Evolutionary conservation across 2,113 vertebrate species (phyloP), one percentile per base, ranked within the genome.

Genomic region (Meriones unguiculatus): DNA sequence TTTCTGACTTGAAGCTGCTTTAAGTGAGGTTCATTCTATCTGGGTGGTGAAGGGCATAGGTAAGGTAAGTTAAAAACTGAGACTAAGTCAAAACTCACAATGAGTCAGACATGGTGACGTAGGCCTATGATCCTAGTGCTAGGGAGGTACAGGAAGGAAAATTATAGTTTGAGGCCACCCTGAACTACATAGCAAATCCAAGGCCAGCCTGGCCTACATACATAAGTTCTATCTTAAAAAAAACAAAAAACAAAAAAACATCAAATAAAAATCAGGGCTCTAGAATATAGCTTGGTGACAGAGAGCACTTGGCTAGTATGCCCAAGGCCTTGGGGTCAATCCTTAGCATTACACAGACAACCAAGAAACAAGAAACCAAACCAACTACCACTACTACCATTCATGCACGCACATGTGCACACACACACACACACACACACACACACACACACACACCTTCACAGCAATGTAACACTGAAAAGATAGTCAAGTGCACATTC

Each of bases 1-100:
- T 91, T 90, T 96, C 50, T 67, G 87, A 95, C 77, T 24, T 67
- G 94, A 46, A 96, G n/a, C 1, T 92, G 59, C 87, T 91, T 65
- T 77, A 88, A 80, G 30, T 77, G 52, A 77, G 15, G 70, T 82
- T 32, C 28, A 54, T 65, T 92, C 73, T 78, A 25, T 77, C 18
- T 92, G 64, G 50, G 73, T 91, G 78, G n/a, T 14, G 5, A 80
- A 82, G 25, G 46, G 80, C 32, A 95, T 32, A 88, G 73, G 50
- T 91, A 69, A 95, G 25, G 18, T 62, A 70, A 70, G 59, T 75
- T 89, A 73, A 92, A 94, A 88, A 73, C 72, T 73, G 35, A 86
- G 18, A 77, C 46, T 73, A 87, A 95, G 57, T 90, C 87, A 87
- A 95, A 89, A 78, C 18, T 59, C 24, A 52, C 46, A 89, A n/a